Evolutionary conservation across 2,113 vertebrate genomes (phyloP).

Genomic region (Aegotheles bennettii): DNA sequence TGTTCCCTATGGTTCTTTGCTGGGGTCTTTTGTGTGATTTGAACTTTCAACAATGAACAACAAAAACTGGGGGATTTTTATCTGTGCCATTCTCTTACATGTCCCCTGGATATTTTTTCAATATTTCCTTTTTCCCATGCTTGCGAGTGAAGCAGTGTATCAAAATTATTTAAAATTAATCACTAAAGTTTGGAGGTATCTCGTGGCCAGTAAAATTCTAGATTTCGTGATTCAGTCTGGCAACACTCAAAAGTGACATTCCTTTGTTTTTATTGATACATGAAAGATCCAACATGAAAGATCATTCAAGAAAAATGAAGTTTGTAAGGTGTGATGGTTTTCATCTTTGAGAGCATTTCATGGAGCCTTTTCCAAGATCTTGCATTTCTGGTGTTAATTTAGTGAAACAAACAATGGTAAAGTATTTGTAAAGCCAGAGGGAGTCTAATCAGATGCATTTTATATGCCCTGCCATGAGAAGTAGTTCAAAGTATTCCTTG

Average conservation of each 20-base stretch:
- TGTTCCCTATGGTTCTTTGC: not conserved
- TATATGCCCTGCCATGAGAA: not conserved
- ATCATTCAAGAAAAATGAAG: not conserved
- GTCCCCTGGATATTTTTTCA: not conserved
- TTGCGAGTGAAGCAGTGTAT: not conserved
- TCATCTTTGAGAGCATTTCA: not conserved
- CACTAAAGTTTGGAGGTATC: not conserved
- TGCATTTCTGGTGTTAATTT: constrained; percentile 30
- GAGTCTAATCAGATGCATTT: not conserved
- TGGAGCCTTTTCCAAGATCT: not conserved
- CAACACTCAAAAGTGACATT: not conserved
- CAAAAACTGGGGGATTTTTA: not conserved
- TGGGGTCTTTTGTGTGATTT: not conserved
- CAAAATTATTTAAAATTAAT: not conserved
- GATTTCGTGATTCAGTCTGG: not conserved
- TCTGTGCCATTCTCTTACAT: not conserved
- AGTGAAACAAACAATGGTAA: constrained; percentile 14
- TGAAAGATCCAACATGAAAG: not conserved
- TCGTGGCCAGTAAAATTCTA: not conserved
- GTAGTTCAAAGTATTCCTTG: constrained; percentile 33
- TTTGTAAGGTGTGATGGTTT: not conserved
- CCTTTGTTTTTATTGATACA: not conserved
- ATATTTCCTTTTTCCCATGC: not conserved
- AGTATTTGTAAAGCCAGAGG: constrained; percentile 11
- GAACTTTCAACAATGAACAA: not conserved